These are phyloP conservation scores for Aphidius colemani DNA, from an alignment of 2,888 invertebrate genomes.

Conservation along the genomic window DNA sequence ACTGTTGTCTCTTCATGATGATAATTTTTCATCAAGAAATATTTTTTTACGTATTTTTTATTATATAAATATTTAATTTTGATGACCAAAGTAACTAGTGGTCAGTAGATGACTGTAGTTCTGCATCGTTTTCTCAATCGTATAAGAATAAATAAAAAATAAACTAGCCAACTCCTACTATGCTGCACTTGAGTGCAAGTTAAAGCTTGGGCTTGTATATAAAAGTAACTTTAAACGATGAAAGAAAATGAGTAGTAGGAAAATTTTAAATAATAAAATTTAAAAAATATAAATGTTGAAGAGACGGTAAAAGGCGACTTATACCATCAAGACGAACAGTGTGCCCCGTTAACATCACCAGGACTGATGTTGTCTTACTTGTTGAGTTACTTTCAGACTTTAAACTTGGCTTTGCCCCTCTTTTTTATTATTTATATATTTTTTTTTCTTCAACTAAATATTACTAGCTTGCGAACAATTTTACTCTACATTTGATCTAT, in stretches of 20 bases:
- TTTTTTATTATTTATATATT: not conserved
- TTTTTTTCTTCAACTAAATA: not conserved
- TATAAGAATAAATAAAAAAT: not conserved
- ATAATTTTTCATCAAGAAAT: no score
- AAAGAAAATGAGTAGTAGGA: no score
- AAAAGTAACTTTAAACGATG: no score
- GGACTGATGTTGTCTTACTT: not conserved
- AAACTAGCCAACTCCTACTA: conserved; percentile 18
- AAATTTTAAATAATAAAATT: no score
- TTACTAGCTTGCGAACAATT: conserved; percentile 37
- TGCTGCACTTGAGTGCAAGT: conserved; percentile 4
- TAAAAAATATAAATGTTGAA: no score
- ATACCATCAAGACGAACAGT: conserved; percentile 5
- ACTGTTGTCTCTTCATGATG: no score
- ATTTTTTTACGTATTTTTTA: no score
- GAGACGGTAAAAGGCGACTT: conserved; percentile 18
- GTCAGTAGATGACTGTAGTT: conserved; percentile 49
- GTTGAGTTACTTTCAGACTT: no score
- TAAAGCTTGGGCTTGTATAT: no score
- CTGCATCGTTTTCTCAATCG: conserved; percentile 32
- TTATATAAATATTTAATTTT: no score
- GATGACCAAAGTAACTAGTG: conserved; percentile 40
- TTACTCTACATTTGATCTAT: conserved; percentile 45
- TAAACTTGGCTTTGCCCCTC: conserved; percentile 8
- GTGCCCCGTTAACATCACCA: conserved; percentile 25